A percentile compares a stretch with the other conserved stretches of the same genome.
Evolutionary conservation across 2,888 invertebrate species (phyloP).

Genomic region (Ochropacha duplaris): DNA sequence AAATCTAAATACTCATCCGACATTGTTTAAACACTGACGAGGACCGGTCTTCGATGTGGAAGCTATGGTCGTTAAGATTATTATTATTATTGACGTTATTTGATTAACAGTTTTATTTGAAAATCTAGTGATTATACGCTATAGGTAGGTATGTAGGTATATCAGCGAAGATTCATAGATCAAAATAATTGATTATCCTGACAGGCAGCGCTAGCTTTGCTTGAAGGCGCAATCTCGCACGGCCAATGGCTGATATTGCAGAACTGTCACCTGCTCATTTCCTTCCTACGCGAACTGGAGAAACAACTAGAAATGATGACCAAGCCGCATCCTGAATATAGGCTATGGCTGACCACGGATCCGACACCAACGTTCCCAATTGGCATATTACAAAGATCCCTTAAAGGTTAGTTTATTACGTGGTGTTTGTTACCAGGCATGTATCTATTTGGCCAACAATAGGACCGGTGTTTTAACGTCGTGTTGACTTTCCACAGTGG

Average conservation of each 20-base stretch:
- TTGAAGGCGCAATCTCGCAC: conserved; percentile 87
- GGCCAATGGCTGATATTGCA: conserved; percentile 97
- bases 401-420: conserved; percentile 84
- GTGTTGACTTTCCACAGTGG: conserved; percentile 82
- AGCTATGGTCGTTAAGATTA: too few species aligned
- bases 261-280: conserved; percentile 93
- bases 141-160: too few species aligned
- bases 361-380: conserved; percentile 94
- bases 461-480: too few species aligned
- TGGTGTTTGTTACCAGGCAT: conserved; percentile 36
- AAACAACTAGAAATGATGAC: conserved; percentile 90
- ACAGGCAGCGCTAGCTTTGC: conserved; percentile 86
- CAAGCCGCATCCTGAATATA: conserved; percentile 94
- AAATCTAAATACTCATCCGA: too few species aligned
- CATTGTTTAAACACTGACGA: too few species aligned
- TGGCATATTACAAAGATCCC: conserved; percentile 92
- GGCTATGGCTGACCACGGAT: conserved; percentile 96
- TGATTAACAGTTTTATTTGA: too few species aligned
- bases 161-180: too few species aligned
- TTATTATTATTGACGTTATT: too few species aligned
- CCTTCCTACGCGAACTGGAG: conserved; percentile 91
- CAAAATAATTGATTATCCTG: neutral
- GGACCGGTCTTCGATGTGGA: too few species aligned
- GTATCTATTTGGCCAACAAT: conserved; percentile 62
- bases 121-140: too few species aligned